These are phyloP conservation scores for Mastacembelus armatus DNA, from an alignment of 2,797 vertebrate genomes.

Conservation along the genomic window DNA sequence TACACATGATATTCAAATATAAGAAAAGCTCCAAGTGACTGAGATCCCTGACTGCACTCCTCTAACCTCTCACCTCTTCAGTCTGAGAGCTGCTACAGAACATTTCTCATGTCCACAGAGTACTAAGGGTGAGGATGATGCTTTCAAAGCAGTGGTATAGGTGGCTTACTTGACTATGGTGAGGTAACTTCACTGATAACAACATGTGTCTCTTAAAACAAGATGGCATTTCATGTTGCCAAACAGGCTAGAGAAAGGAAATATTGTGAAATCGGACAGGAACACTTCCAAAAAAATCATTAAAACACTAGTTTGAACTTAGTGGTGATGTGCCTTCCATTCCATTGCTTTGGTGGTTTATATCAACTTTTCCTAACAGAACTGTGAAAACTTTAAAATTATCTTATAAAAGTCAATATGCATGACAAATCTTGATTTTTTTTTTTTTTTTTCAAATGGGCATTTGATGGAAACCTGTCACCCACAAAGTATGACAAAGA, in stretches of 20 bases:
- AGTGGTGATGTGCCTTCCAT: no score
- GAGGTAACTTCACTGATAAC: constrained; percentile 46
- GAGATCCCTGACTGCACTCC: no score
- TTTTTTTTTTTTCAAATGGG: no score
- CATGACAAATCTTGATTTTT: no score
- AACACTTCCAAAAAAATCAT: no score
- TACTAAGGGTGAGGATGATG: neutral
- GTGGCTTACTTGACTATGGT: constrained; percentile 13
- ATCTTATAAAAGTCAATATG: no score
- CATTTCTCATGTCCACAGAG: constrained; percentile 33
- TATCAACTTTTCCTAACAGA: no score
- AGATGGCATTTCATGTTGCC: constrained; percentile 22
- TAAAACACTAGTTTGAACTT: no score
- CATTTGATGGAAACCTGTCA: no score
- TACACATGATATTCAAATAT: constrained; percentile 5
- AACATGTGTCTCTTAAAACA: constrained; percentile 32
- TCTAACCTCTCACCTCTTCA: neutral
- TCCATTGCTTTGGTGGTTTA: neutral
- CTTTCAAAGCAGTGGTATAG: constrained; percentile 28
- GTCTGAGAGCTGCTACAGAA: constrained; percentile 23
- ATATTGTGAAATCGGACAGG: constrained; percentile 22
- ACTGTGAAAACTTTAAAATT: no score
- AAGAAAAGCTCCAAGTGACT: no score
- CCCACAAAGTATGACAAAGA: no score
- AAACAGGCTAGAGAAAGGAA: constrained; percentile 28